A percentile compares a stretch with the other conserved stretches of the same genome.
These are phyloP conservation scores for Grallaria varia DNA, from an alignment of 2,113 vertebrate species.

Conservation along the genomic window DNA sequence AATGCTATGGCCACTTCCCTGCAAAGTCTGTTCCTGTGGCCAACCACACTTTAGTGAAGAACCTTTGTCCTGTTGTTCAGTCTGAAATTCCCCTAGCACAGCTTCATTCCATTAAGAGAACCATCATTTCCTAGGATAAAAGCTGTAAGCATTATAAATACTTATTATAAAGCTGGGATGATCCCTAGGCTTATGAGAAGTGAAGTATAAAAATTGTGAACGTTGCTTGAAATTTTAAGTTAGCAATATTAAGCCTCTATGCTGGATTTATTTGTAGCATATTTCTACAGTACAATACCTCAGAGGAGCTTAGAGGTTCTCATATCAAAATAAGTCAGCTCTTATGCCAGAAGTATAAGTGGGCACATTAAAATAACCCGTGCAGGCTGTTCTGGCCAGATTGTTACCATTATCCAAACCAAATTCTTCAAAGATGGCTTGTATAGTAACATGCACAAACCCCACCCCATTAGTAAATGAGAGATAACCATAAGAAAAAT, in stretches of 20 bases:
- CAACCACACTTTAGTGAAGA: accelerated
- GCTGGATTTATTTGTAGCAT: not conserved
- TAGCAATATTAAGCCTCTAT: not conserved
- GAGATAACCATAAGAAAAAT: not conserved
- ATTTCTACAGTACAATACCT: not conserved
- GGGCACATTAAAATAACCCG: not conserved
- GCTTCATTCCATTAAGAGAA: not conserved
- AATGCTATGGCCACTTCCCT: not conserved
- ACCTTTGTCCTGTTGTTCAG: not conserved
- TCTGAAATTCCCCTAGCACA: not conserved
- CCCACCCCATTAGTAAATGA: not conserved
- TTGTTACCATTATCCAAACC: not conserved
- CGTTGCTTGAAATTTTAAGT: not conserved
- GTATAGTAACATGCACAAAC: not conserved
- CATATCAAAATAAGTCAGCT: not conserved
- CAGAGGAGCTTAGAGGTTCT: not conserved
- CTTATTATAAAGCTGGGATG: not conserved
- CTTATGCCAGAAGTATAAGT: not conserved
- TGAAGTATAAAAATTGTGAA: not conserved
- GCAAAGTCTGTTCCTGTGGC: not conserved
- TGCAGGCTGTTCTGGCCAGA: not conserved
- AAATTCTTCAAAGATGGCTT: not conserved
- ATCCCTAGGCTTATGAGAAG: not conserved
- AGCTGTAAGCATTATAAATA: not conserved
- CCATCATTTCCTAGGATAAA: not conserved